phyloP scores from a whole-genome alignment of 2,888 invertebrate genomes.

The Acleris cristana region DNA sequence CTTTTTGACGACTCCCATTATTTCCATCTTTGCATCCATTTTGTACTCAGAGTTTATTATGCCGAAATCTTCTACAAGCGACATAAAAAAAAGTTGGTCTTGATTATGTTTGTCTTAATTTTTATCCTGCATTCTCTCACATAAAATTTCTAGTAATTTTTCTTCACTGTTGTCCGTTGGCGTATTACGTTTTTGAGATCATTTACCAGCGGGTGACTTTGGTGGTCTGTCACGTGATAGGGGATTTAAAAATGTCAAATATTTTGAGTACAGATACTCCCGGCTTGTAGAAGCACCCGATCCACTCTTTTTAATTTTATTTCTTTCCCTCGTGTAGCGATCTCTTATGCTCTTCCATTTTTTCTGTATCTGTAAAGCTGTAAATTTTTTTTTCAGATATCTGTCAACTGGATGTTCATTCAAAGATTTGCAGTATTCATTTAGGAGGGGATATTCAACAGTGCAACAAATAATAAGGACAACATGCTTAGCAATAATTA shows the following conservation, averaged over 20 bases:
- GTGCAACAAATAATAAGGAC: not conserved
- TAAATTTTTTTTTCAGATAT: not conserved
- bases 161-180: conserved; percentile 10
- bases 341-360: conserved; percentile 19
- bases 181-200: conserved; percentile 10
- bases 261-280: conserved; percentile 1
- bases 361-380: conserved; percentile 9
- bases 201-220: not conserved
- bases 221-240: conserved; percentile 12
- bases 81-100: conserved; percentile 15
- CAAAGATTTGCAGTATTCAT: not conserved
- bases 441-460: conserved; percentile 7
- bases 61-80: conserved; percentile 24
- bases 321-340: conserved; percentile 7
- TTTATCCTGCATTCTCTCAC: conserved; percentile 18
- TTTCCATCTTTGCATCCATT: conserved; percentile 23
- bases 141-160: conserved; percentile 17
- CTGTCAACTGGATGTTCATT: not conserved
- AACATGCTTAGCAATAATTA: not conserved
- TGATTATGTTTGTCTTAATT: conserved; percentile 17
- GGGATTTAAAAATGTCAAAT: conserved; percentile 9
- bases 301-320: conserved; percentile 5
- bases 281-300: not conserved
- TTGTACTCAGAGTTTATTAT: conserved; percentile 20
- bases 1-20: conserved; percentile 21